Conservation (phyloP, 2,113 vertebrate species). For the Chionis minor region DNA sequence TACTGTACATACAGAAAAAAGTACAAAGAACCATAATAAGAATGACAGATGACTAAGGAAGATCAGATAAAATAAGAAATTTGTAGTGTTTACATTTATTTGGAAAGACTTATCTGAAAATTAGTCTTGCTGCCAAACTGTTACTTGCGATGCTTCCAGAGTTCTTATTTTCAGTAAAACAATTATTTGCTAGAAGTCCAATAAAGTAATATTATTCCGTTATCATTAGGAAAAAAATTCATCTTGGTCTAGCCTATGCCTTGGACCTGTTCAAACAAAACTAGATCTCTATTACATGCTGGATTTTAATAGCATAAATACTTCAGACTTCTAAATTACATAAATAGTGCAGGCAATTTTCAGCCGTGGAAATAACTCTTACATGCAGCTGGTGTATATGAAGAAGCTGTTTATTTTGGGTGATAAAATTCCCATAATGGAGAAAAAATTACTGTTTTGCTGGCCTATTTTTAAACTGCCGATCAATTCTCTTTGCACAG, state of each 20-base stretch:
- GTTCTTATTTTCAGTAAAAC: neutral
- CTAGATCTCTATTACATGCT: neutral
- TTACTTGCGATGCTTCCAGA: neutral
- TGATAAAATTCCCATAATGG: neutral
- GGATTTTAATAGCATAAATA: constrained; percentile 4
- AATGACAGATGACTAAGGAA: neutral
- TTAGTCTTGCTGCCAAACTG: neutral
- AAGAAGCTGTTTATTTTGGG: constrained; percentile 44
- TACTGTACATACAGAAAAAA: neutral
- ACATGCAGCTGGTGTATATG: neutral
- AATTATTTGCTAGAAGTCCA: neutral
- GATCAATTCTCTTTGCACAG: neutral
- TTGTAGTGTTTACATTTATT: neutral
- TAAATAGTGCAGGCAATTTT: neutral
- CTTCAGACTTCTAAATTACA: constrained; percentile 4
- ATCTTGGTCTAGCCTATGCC: neutral
- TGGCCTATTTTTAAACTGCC: neutral
- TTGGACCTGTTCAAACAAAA: neutral
- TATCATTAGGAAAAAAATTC: neutral
- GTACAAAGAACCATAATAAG: neutral
- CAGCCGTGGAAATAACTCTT: neutral
- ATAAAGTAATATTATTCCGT: neutral
- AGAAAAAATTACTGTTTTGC: constrained; percentile 33
- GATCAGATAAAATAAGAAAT: neutral
- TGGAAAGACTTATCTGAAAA: neutral